These are phyloP conservation scores for Melanaphis sacchari DNA, from an alignment of 1,140 invertebrate genomes.

Conservation along the genomic window DNA sequence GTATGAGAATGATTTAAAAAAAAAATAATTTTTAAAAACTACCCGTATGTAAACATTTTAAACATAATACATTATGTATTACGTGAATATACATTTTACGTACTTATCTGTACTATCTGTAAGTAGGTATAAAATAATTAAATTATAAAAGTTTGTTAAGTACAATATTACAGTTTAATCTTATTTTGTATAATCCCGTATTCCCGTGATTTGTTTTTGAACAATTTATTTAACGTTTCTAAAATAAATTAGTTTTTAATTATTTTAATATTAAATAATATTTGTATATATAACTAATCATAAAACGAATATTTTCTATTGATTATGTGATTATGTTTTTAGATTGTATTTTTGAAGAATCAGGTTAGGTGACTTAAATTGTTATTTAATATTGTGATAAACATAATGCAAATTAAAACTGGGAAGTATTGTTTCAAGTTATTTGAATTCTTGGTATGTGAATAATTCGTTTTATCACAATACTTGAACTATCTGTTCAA, in stretches of 20 bases:
- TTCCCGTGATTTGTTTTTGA: background rate
- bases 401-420: background rate
- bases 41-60: background rate
- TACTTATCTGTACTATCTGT: background rate
- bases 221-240: background rate
- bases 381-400: background rate
- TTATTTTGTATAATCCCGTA: background rate
- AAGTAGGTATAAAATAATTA: background rate
- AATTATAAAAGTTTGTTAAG: background rate
- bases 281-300: background rate
- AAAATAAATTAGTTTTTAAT: constrained; percentile 18
- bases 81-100: background rate
- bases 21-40: background rate
- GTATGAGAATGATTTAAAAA: background rate
- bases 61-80: background rate
- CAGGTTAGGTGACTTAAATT: background rate
- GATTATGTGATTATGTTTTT: background rate
- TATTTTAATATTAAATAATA: background rate
- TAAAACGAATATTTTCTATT: background rate
- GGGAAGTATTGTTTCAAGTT: background rate
- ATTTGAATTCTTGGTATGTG: background rate
- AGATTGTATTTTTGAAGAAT: background rate
- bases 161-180: background rate
- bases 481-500: background rate
- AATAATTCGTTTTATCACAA: background rate